Conservation (phyloP, 1,140 invertebrate genomes). For the Drosophila littoralis region DNA sequence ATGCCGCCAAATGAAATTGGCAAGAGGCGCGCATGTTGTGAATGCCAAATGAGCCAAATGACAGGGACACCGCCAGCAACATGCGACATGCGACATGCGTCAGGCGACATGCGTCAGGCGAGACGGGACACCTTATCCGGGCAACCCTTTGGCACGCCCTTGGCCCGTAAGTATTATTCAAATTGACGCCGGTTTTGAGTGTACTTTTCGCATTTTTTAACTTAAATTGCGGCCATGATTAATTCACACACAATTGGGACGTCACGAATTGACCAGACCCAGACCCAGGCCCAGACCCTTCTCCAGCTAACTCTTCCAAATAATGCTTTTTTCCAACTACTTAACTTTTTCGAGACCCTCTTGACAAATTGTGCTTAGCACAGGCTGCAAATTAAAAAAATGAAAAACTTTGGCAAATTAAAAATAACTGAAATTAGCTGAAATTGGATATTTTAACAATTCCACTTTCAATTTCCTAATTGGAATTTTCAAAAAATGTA, state of each 20-base stretch:
- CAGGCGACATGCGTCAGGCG: conserved; percentile 23
- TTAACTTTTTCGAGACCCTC: conserved; percentile 2
- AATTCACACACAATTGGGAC: conserved; percentile 51
- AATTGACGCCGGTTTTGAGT: conserved; percentile 70
- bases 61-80: conserved; percentile 60
- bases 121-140: conserved; percentile 33
- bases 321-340: conserved; percentile 16
- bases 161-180: conserved; percentile 64
- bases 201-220: conserved; percentile 80
- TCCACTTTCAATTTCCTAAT: conserved; percentile 50
- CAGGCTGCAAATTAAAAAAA: conserved; percentile 15
- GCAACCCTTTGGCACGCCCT: conserved; percentile 59
- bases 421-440: conserved; percentile 27
- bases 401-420: conserved; percentile 3
- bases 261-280: neutral
- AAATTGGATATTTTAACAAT: conserved; percentile 20
- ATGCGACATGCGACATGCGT: conserved; percentile 1
- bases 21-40: conserved; percentile 69
- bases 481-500: conserved; percentile 27
- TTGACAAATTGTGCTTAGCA: conserved; percentile 32
- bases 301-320: conserved; percentile 28
- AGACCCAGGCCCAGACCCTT: neutral
- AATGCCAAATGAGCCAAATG: conserved; percentile 73
- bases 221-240: conserved; percentile 72
- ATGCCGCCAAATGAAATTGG: conserved; percentile 80